Evolutionary conservation across 2,888 invertebrate species (phyloP), one percentile per base, ranked within the genome.

Genomic region (Pristionchus japonicus): DNA sequence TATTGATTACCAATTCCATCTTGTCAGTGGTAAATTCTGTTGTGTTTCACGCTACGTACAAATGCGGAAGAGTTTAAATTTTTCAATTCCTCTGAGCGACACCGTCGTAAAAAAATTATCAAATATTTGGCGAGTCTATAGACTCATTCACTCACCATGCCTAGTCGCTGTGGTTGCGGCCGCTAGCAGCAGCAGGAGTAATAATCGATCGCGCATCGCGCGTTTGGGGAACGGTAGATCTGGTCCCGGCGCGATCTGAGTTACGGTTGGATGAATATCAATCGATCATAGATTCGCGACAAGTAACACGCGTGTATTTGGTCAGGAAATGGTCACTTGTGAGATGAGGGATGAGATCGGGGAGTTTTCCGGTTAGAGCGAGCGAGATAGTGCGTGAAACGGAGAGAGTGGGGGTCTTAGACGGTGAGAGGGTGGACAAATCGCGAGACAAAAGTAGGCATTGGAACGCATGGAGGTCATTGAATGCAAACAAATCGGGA

Each of bases 141-240:
- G 74, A 23, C n/a, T 27, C 4, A 27, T 27, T 4, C 23, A n/a
- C 74, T 47, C 43, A 77, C 77, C 77, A 77, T 77, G 77, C 27
- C 77, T 11, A 9, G 77, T 77, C 43, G 77, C 77, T 43, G 47
- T 34, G 11, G 34, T 34, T n/a, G 64, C 23, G 27, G 23, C 77
- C 11, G 43, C 70, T 1, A 31, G 27, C 17, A 77, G 43, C 77
- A 77, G 77, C 77, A 77, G 27, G 3, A 77, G 37, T 17, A 23
- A n/a, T 27, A 77, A 77, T 77, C 43, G 77, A 27, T 77, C 77
- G 77, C 77, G 77, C 77, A 77, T 77, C 77, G 77, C 77, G 77
- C 77, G 70, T n/a, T n/a, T n/a, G 77, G 43, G 43, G 13, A 23
- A 40, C 43, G 7, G 77, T 77, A 47, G n/a, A 23, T 23, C 20